Base-by-base conservation (phyloP, 2,797 vertebrate species). In the Miichthys miiuy region DNA sequence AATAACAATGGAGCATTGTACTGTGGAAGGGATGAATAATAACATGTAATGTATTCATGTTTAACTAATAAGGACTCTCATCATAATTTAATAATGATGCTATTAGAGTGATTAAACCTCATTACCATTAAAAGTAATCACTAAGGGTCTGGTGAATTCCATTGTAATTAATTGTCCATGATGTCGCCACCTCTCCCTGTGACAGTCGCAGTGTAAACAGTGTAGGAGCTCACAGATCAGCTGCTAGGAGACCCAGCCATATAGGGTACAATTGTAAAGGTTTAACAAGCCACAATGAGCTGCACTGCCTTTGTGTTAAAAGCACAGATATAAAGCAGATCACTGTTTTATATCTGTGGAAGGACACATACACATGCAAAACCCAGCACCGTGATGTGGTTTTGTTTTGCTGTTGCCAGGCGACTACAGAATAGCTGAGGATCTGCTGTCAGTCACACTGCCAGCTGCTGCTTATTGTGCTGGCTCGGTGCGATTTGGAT, bases 41-140 rank as follows among this genome's bases (percentile, higher is more conserved):
- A 66, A 55, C 47, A 74, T 77, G 25, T 85, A 80, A 89, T 77
- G 65, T 86, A 85, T 88, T 86, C 71, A 84, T 88, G 78, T 90
- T 83, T 72, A 63, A 84, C 81, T 89, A 90, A 91, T 88, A 80
- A 85, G 44, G 60, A 54, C 57, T 66, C 73, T 68, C 48, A 11
- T 88, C 71, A 72, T 84, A 60, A 87, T 89, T 90, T 85, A 82
- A 89, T 90, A 80, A 91, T 68, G 79, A 80, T 63, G 54, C 78
- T 38, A 86, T 86, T 89, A 88, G 16, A 67, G 81, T 73, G 77
- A 88, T 88, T 90, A 88, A 86, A 86, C 11, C 79, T 85, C 61
- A 90, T 92, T 88, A 86, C 52, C 84, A 84, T 90, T 75, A 80
- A 87, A 89, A 81, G 81, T 74, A 84, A 89, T 89, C 86, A 75